phyloP scores from a whole-genome alignment of 2,797 vertebrate species.

The Gobio occitaniae region DNA sequence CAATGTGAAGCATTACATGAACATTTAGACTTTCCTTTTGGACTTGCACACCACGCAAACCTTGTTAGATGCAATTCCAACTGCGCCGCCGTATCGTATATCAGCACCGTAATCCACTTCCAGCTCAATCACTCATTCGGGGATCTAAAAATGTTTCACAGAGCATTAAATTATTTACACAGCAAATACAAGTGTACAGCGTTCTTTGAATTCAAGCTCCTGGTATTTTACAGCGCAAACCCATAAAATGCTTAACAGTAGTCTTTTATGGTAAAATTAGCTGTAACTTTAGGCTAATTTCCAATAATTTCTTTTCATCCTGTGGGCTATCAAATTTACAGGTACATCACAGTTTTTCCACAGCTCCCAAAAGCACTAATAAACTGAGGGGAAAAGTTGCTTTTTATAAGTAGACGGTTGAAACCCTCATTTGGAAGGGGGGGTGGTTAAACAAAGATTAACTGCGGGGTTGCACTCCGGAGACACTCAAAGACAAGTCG shows the following conservation, averaged over 20 bases:
- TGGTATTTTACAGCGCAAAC: constrained; percentile 30
- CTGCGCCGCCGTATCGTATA: background rate
- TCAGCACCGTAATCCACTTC: constrained; percentile 2
- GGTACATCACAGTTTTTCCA: constrained; percentile 40
- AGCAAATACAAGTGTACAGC: constrained; percentile 43
- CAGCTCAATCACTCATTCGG: constrained; percentile 25
- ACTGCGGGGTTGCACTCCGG: background rate
- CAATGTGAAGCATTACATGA: background rate
- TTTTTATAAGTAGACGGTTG: constrained; percentile 49
- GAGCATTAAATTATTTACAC: constrained; percentile 55
- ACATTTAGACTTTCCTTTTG: background rate
- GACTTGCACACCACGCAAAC: background rate
- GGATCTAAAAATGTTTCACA: constrained; percentile 38
- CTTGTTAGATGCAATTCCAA: constrained; percentile 9
- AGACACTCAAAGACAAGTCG: constrained; percentile 21
- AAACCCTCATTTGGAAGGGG: constrained; percentile 38
- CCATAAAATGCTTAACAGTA: constrained; percentile 40
- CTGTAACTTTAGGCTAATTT: constrained; percentile 49
- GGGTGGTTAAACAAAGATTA: constrained; percentile 52
- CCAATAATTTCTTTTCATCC: constrained; percentile 39
- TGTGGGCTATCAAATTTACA: constrained; percentile 50
- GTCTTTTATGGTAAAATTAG: constrained; percentile 39
- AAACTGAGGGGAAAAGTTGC: constrained; percentile 33
- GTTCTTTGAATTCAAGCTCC: constrained; percentile 37
- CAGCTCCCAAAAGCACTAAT: constrained; percentile 28